Evolutionary conservation across 2,797 vertebrate species (phyloP), one percentile per base, ranked within the genome.

Genomic region (Atherinosoma microstoma): DNA sequence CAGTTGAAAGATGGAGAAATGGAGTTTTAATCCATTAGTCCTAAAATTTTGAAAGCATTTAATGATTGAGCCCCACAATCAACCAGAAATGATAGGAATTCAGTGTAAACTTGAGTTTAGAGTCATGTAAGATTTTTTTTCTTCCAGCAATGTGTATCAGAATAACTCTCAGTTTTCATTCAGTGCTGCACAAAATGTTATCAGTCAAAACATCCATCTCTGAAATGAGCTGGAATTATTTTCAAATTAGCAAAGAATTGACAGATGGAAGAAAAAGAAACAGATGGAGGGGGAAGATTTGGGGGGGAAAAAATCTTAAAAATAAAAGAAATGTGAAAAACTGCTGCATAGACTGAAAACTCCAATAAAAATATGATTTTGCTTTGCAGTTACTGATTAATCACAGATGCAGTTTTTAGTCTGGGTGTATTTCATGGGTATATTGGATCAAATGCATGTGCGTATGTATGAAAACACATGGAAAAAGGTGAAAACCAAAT

Each of bases 191-290:
- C 63, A 87, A 75, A 81, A 72, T 70, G 76, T 70, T 76, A 84
- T 85, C 81, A 70, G 72, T 73, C 51, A 77, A 73, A 87, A 79
- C 74, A 78, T 62, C 54, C 81, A 77, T 87, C 84, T 87, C 53
- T 38, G 61, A 75, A 89, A 89, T 80, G 73, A 83, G 75, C 64
- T 64, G 0, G 58, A 81, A 89, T 85, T 83, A 87, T 72, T 80
- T 88, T 67, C 78, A 64, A 91, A 84, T 89, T 77, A 90, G 54
- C 57, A 16, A 9, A 70, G 68, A 78, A 70, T 54, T 69, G 76
- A 73, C 49, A 59, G 80, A 73, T 53, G 71, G 45, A 77, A 53
- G 66, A 77, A 64, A 81, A 80, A 72, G 59, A 67, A 79, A 27
- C 79, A 80, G 83, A 81, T 76, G 75, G 75, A 79, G 67, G 57